Conservation (phyloP, 2,888 invertebrate genomes). For the Phalangium opilio region DNA sequence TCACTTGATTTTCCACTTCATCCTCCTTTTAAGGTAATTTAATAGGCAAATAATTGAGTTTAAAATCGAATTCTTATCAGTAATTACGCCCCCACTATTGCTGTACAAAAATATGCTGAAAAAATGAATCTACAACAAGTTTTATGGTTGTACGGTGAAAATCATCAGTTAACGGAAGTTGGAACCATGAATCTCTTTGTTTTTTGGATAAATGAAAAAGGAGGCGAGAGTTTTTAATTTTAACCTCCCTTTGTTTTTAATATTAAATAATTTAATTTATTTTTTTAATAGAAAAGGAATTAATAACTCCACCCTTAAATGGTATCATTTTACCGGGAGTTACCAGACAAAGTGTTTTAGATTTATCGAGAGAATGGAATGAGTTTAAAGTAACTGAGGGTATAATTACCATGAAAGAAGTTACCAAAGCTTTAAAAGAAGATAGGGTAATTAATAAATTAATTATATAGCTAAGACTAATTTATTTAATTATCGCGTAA, state of each 20-base stretch:
- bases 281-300: slow-evolving; percentile 49
- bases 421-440: slow-evolving; percentile 54
- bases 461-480: background rate
- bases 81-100: slow-evolving; percentile 41
- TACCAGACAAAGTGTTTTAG: slow-evolving; percentile 70
- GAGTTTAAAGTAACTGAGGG: slow-evolving; percentile 68
- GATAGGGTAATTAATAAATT: slow-evolving; percentile 70
- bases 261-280: background rate
- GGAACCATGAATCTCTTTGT: slow-evolving; percentile 98
- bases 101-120: slow-evolving; percentile 45
- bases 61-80: slow-evolving; percentile 27
- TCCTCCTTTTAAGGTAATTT: too few relatives aligned
- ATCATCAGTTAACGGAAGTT: slow-evolving; percentile 87
- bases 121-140: slow-evolving; percentile 83
- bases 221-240: slow-evolving; percentile 45
- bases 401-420: slow-evolving; percentile 63
- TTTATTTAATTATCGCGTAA: slow-evolving; percentile 4
- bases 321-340: slow-evolving; percentile 92
- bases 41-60: too few relatives aligned
- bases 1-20: too few relatives aligned
- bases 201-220: slow-evolving; percentile 67
- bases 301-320: slow-evolving; percentile 78
- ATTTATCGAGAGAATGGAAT: slow-evolving; percentile 57
- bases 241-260: slow-evolving; percentile 2
- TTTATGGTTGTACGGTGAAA: slow-evolving; percentile 85